Conservation (phyloP, 2,797 vertebrate genomes). For the Gymnothorax reevesii region DNA sequence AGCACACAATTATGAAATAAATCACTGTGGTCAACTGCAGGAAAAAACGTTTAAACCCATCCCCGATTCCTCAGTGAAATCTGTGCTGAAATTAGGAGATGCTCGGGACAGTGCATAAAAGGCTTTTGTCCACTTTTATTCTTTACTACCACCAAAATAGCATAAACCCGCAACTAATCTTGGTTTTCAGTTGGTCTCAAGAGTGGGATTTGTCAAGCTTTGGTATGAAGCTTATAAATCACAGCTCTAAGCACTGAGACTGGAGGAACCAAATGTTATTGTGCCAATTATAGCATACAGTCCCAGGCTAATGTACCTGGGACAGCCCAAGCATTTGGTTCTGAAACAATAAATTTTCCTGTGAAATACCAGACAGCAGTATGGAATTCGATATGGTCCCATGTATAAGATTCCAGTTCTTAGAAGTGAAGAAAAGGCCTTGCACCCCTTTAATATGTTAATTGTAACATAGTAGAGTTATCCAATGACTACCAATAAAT, state of each 20-base stretch:
- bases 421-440: slow-evolving; percentile 2
- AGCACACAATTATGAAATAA: slow-evolving; percentile 21
- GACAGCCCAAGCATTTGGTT: neutral
- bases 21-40: slow-evolving; percentile 12
- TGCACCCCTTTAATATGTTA: slow-evolving; percentile 5
- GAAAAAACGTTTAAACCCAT: neutral
- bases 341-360: neutral
- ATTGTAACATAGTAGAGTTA: slow-evolving; percentile 9
- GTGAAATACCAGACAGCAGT: neutral
- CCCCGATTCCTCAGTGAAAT: neutral
- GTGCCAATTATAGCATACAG: neutral
- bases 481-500: neutral
- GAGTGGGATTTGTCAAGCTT: slow-evolving; percentile 9
- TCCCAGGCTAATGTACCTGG: neutral
- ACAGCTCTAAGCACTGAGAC: neutral
- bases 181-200: neutral
- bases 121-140: neutral
- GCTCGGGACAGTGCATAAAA: neutral
- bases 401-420: slow-evolving; percentile 1
- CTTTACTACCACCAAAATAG: neutral
- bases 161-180: neutral
- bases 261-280: neutral
- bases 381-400: slow-evolving; percentile 14
- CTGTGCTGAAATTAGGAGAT: neutral
- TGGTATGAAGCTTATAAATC: neutral